Base-by-base conservation (phyloP, 1,140 invertebrate species). In the Rhyzopertha dominica region DNA sequence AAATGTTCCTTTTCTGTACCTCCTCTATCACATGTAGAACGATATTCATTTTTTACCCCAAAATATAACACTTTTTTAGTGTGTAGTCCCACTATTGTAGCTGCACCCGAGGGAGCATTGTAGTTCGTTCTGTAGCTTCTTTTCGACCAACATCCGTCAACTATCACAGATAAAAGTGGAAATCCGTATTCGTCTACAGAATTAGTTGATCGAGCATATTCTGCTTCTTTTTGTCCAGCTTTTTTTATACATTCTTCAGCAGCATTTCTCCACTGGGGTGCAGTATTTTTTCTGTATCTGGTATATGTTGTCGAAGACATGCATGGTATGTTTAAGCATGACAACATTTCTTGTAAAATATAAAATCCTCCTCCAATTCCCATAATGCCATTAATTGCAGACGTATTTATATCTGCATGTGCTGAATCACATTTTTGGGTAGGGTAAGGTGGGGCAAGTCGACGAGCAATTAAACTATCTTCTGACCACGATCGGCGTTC, bases 61-160 rank as follows among this genome's bases (percentile, higher is more conserved):
- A 52, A 17, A 37, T 14, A 52, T 18, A 51, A 26, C n/a, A 51
- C 30, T 44, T 50, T 50, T 2, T 30, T 44, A 18, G 45, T 36
- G 36, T 17, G 43, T n/a, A 13, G 25, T 23, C 49, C 49, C 3
- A 52, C 19, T 13, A 51, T 50, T 7, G 38, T 29, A 12, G 54
- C 58, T 24, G 55, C 50, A 40, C 59, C 61, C 18, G 58, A 57
- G 12, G 59, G 30, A 5, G 57, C 57, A 14, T 56, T 58, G 44
- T 58, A 62, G 24, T 56, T 51, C 4, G 18, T 28, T 24, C 39
- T 43, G 31, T 62, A 63, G 1, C 50, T 58, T 35, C 59, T 42
- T 39, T 65, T 65, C 1, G 30, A 32, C 54, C 58, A 63, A 29
- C 30, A 26, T 10, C 61, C 61, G 29, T 65, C 61, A 23, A 41